Percentiles rank a stretch among this genome's conserved stretches.
These are phyloP conservation scores for Perccottus glenii DNA, from an alignment of 2,113 vertebrate species.

Conservation along the genomic window DNA sequence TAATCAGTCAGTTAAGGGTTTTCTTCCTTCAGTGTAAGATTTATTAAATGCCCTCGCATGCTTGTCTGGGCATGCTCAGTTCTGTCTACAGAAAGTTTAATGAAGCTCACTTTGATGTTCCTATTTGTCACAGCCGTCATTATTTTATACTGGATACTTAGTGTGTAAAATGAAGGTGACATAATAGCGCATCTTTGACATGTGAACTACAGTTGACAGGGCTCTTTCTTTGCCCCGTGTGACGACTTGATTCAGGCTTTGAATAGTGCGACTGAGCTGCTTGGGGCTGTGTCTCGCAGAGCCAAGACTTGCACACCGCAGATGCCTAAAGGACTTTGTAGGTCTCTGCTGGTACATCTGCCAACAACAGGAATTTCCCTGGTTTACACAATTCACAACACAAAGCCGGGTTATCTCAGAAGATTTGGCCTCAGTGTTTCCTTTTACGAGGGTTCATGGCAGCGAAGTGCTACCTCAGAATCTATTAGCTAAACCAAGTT, in stretches of 20 bases:
- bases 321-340: conserved; percentile 74
- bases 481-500: conserved; percentile 38
- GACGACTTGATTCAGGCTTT: conserved; percentile 41
- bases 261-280: conserved; percentile 70
- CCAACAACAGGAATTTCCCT: conserved; percentile 85
- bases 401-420: conserved; percentile 59
- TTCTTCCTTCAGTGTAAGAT: conserved; percentile 84
- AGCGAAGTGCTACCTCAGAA: conserved; percentile 40
- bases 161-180: conserved; percentile 47
- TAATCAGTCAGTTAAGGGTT: conserved; percentile 85
- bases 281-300: conserved; percentile 66
- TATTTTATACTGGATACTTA: conserved; percentile 62
- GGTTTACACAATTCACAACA: conserved; percentile 66
- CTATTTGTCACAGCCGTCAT: conserved; percentile 75
- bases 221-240: conserved; percentile 43
- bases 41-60: conserved; percentile 83
- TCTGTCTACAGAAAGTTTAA: conserved; percentile 78
- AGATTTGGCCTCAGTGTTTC: conserved; percentile 59
- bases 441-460: conserved; percentile 36
- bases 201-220: conserved; percentile 33
- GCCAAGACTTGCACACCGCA: conserved; percentile 69
- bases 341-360: conserved; percentile 73
- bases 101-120: conserved; percentile 68
- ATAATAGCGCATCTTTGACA: conserved; percentile 40
- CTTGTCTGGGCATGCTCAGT: conserved; percentile 82